phyloP scores from a whole-genome alignment of 2,888 invertebrate genomes.

The Leptura quadrifasciata region DNA sequence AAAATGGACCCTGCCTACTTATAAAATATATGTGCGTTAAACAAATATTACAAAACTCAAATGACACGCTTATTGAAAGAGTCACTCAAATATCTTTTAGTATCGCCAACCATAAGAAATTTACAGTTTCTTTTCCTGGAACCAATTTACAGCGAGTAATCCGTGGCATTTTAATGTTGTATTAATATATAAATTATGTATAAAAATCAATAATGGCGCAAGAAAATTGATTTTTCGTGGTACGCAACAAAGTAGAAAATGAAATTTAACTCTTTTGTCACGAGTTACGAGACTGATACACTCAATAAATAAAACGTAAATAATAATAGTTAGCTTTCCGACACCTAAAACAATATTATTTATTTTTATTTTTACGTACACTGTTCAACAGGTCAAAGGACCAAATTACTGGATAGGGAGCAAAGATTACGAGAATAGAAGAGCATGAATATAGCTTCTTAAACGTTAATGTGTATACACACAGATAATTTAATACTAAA shows the following conservation, averaged over 20 bases:
- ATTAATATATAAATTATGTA: not conserved
- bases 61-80: not conserved
- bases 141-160: not conserved
- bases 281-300: too few relatives aligned
- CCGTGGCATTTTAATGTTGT: not conserved
- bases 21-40: not conserved
- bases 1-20: conserved; percentile 4
- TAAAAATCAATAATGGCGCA: not conserved
- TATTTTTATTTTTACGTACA: too few relatives aligned
- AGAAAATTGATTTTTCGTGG: not conserved
- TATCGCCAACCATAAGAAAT: not conserved
- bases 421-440: too few relatives aligned
- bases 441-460: too few relatives aligned
- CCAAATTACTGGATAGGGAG: too few relatives aligned
- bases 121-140: conserved; percentile 1
- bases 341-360: too few relatives aligned
- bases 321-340: too few relatives aligned
- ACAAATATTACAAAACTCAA: conserved; percentile 5
- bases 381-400: too few relatives aligned
- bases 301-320: too few relatives aligned
- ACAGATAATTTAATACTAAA: too few relatives aligned
- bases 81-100: not conserved
- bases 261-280: not conserved
- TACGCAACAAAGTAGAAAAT: too few relatives aligned
- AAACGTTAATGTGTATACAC: too few relatives aligned